Base-by-base conservation (phyloP, 1,140 invertebrate species). In the Wasmannia auropunctata region DNA sequence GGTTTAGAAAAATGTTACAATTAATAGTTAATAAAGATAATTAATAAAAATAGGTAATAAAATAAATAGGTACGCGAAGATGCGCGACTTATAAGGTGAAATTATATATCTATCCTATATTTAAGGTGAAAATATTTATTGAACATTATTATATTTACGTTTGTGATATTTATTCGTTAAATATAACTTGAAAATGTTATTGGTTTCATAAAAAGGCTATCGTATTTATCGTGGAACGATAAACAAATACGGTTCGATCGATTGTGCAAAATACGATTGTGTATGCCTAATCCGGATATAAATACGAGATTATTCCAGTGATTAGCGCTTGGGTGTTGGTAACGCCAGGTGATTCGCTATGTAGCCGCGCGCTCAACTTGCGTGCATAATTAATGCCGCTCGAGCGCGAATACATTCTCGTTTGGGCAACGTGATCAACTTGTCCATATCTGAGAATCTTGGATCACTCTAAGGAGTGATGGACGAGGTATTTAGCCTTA, bases 291-390 rank as follows among this genome's bases (percentile, higher is more conserved):
- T 85, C 72, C 19, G 43, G 81, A 65, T 76, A 76, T 85, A 85
- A 85, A 85, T 85, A 85, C 72, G 22, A 85, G 72, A 85, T 77
- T 85, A 85, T 85, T 85, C 81, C 72, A 63, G 72, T 54, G 81
- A 85, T 85, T 84, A 85, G 81, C 31, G 72, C 43, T 62, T 40
- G 69, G 43, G 58, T 65, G 54, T 77, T 25, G 43, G 58, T 85
- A 77, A 77, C 72, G 43, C 56, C 58, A 58, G n/a, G 51, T 49
- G 81, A 74, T 85, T 75, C 31, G 54, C 67, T 77, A 54, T 62
- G 43, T 37, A 62, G 56, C 72, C 37, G 40, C 14, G 51, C 51
- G 76, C 49, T 86, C 51, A 60, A 86, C 63, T 80, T 60, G 58
- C 62, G 63, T 86, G 77, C 76, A 86, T 70, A 86, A 86, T 86